Evolutionary conservation across 1,140 invertebrate genomes (phyloP).

Genomic region (Argopecten irradians): DNA sequence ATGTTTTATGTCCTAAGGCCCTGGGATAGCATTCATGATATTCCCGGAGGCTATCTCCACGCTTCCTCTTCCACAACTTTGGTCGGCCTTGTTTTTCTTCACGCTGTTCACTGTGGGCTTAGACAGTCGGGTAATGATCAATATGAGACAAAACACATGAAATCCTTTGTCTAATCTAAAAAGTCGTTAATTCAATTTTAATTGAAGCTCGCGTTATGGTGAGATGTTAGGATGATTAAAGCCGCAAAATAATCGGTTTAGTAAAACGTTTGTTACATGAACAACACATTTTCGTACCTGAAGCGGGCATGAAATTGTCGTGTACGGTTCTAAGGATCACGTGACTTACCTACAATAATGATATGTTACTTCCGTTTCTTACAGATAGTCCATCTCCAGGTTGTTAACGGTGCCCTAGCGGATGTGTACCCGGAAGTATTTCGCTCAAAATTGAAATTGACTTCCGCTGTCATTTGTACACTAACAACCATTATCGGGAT

Average conservation of each 20-base stretch:
- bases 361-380: too few species aligned
- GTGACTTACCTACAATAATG: too few species aligned
- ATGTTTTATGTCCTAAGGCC: conserved; percentile 80
- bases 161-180: too few species aligned
- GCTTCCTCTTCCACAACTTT: conserved; percentile 58
- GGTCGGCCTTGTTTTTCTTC: conserved; percentile 81
- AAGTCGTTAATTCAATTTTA: too few species aligned
- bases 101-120: conserved; percentile 95
- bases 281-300: too few species aligned
- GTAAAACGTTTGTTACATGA: too few species aligned
- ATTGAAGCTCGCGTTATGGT: too few species aligned
- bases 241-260: too few species aligned
- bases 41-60: conserved; percentile 94
- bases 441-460: not conserved
- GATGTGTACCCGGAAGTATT: not conserved
- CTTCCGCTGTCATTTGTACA: not conserved
- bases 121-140: conserved; percentile 86
- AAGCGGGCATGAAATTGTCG: too few species aligned
- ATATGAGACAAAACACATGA: too few species aligned
- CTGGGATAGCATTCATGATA: conserved; percentile 94
- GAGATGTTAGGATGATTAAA: too few species aligned
- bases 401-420: not conserved
- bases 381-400: not conserved
- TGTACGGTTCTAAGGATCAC: too few species aligned
- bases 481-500: not conserved